phyloP scores from a whole-genome alignment of 2,113 vertebrate species.

The Hydrochoerus hydrochaeris region DNA sequence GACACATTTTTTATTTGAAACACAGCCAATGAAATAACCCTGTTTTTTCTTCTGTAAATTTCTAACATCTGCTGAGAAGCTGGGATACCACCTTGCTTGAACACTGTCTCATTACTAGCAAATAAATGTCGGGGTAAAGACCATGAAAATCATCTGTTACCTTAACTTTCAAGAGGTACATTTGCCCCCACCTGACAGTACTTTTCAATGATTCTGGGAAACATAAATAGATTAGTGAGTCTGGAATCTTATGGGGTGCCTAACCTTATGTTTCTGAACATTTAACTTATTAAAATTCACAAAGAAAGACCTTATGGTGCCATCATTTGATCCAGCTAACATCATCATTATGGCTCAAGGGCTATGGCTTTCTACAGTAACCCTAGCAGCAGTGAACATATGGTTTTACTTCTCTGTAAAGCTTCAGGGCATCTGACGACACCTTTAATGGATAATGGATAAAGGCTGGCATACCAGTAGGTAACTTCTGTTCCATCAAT shows the following conservation, averaged over 20 bases:
- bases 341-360: conserved; percentile 74
- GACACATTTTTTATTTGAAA: conserved; percentile 46
- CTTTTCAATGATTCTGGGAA: conserved; percentile 3
- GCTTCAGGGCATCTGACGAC: conserved; percentile 71
- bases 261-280: conserved; percentile 76
- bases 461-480: conserved; percentile 74
- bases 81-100: conserved; percentile 9
- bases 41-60: conserved; percentile 63
- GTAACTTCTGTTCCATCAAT: conserved; percentile 69
- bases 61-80: conserved; percentile 64
- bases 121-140: conserved; percentile 70
- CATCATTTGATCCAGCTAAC: conserved; percentile 68
- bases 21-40: background rate
- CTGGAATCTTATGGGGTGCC: background rate
- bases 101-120: conserved; percentile 60
- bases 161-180: conserved; percentile 20
- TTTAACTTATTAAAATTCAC: conserved; percentile 78
- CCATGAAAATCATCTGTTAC: conserved; percentile 66
- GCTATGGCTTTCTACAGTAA: conserved; percentile 64
- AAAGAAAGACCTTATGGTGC: conserved; percentile 75
- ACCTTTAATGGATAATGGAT: conserved; percentile 80
- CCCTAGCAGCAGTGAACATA: conserved; percentile 66
- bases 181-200: conserved; percentile 19
- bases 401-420: conserved; percentile 74
- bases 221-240: conserved; percentile 59